These are phyloP conservation scores for Oncorhynchus nerka DNA, from an alignment of 2,113 vertebrate genomes.

Conservation along the genomic window DNA sequence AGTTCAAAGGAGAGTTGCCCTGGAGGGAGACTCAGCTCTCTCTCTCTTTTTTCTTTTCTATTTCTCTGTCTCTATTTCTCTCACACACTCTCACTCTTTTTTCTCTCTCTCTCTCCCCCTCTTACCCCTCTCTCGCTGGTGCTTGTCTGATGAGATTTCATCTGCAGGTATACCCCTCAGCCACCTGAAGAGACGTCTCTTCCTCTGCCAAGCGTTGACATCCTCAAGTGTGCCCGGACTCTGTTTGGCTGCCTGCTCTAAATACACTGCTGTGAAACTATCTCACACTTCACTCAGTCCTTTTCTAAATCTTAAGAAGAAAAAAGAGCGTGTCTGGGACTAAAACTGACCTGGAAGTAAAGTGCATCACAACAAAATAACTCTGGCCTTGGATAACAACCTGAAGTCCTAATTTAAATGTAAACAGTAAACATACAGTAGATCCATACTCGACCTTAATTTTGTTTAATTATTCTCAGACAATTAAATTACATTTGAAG, in stretches of 20 bases:
- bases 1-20: slow-evolving; percentile 7
- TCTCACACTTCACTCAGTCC: no score
- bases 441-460: no score
- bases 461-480: no score
- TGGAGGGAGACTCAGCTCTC: slow-evolving; percentile 1
- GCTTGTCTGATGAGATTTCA: no score
- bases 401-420: no score
- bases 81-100: not conserved
- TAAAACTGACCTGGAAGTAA: no score
- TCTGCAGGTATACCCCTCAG: not conserved
- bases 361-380: no score
- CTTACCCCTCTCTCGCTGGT: not conserved
- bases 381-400: no score
- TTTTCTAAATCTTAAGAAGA: no score
- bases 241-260: not conserved
- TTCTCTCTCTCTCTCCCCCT: not conserved
- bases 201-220: slow-evolving; percentile 11
- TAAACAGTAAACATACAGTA: no score
- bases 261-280: not conserved
- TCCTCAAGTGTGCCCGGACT: slow-evolving; percentile 3
- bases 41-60: not conserved
- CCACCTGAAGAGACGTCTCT: slow-evolving; percentile 8
- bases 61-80: not conserved
- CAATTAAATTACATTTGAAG: no score
- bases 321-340: no score